Conservation (phyloP, 2,113 vertebrate genomes). For the Muscicapa adusta region DNA sequence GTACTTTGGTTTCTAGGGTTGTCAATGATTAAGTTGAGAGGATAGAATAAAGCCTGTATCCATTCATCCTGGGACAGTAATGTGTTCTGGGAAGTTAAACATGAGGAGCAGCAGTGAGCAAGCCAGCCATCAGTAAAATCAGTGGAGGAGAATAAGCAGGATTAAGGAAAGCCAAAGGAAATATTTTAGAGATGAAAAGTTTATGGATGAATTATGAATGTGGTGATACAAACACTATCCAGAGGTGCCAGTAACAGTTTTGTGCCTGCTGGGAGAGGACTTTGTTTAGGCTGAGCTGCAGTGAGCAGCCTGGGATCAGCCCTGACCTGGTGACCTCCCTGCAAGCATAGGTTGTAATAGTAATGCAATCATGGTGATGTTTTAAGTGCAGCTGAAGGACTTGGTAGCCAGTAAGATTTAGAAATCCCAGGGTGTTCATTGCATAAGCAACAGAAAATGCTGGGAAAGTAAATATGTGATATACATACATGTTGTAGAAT, state of each 20-base stretch:
- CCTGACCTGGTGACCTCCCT: neutral
- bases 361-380: neutral
- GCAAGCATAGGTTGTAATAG: neutral
- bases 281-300: neutral
- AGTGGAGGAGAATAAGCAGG: neutral
- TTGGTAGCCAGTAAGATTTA: neutral
- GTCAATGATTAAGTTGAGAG: slow-evolving; percentile 48
- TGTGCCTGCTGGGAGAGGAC: neutral
- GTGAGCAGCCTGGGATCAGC: neutral
- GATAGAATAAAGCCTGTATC: slow-evolving; percentile 29
- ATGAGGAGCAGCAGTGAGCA: neutral
- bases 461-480: neutral
- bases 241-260: neutral
- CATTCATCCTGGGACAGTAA: slow-evolving; percentile 38
- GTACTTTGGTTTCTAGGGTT: slow-evolving; percentile 51
- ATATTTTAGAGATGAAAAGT: neutral
- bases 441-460: neutral
- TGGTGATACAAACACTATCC: neutral
- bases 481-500: neutral
- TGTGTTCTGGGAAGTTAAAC: slow-evolving; percentile 39
- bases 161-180: neutral
- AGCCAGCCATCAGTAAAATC: neutral
- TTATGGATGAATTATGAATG: neutral
- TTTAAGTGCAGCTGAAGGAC: neutral
- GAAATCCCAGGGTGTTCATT: neutral